These are phyloP conservation scores for Eristalinus aeneus DNA, from an alignment of 2,888 invertebrate species.

Conservation along the genomic window DNA sequence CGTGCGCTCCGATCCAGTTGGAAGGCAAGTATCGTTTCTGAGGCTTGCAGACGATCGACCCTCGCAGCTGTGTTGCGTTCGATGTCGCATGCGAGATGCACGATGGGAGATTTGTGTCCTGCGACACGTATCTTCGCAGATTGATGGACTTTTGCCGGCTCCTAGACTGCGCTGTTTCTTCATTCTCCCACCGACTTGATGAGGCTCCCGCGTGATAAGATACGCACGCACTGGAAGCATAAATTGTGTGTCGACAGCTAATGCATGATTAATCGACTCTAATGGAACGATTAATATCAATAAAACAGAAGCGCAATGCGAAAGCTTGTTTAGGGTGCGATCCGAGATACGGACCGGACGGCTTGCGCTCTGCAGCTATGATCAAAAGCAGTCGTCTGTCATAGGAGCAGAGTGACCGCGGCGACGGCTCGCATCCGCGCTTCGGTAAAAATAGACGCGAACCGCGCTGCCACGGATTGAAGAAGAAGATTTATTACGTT, in stretches of 20 bases:
- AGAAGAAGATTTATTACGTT: slow-evolving; percentile 57
- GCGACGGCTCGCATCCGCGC: not conserved
- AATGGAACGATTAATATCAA: slow-evolving; percentile 51
- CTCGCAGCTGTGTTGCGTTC: not conserved
- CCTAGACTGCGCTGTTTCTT: not conserved
- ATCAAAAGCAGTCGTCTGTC: slow-evolving; percentile 3
- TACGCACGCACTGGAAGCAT: slow-evolving; percentile 5
- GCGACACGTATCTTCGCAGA: not conserved
- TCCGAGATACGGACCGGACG: slow-evolving; percentile 9
- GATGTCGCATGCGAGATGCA: not conserved
- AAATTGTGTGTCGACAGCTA: slow-evolving; percentile 50
- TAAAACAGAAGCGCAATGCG: slow-evolving; percentile 35
- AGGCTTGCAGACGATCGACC: slow-evolving; percentile 44
- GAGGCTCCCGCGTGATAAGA: slow-evolving; percentile 27
- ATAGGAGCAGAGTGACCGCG: not conserved
- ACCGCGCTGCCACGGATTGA: slow-evolving; percentile 3
- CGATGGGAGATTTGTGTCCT: slow-evolving; percentile 29
- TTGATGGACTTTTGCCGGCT: not conserved
- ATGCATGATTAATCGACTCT: slow-evolving; percentile 52
- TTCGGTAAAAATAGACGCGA: slow-evolving; percentile 35
- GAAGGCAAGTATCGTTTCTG: slow-evolving; percentile 16
- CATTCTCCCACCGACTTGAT: not conserved
- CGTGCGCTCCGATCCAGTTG: slow-evolving; percentile 29
- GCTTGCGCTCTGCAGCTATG: not conserved
- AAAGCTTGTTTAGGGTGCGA: slow-evolving; percentile 23